Conservation (phyloP, 1,140 invertebrate genomes). For the Meloidogyne floridensis region DNA sequence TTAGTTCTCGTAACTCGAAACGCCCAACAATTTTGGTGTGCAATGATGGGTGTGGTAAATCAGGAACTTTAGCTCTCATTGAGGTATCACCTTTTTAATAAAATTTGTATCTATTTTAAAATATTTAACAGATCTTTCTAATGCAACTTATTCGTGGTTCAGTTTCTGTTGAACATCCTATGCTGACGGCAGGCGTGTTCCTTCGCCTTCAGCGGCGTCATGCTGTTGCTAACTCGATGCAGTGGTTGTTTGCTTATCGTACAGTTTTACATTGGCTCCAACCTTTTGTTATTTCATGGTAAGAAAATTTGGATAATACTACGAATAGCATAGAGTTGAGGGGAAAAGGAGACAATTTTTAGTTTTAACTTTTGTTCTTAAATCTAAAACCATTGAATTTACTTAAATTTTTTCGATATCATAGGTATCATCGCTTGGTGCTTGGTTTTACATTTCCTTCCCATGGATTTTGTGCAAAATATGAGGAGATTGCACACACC, state of each 20-base stretch:
- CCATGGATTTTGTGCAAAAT: conserved; percentile 48
- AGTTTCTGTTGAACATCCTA: conserved; percentile 39
- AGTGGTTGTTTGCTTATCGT: conserved; percentile 52
- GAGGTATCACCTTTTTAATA: conserved; percentile 39
- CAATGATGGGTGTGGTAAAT: conserved; percentile 60
- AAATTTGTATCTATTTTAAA: no score
- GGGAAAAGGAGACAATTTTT: not conserved
- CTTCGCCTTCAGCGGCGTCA: conserved; percentile 55
- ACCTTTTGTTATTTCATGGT: conserved; percentile 46
- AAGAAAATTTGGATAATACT: no score
- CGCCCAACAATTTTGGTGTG: conserved; percentile 58
- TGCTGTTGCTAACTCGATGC: conserved; percentile 44
- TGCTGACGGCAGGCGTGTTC: conserved; percentile 55
- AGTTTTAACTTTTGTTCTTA: not conserved
- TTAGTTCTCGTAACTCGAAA: conserved; percentile 48
- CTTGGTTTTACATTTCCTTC: conserved; percentile 41
- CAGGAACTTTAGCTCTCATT: conserved; percentile 60
- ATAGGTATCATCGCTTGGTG: conserved; percentile 38
- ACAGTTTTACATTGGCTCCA: conserved; percentile 46
- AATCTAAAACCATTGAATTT: no score
- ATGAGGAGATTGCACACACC: conserved; percentile 29
- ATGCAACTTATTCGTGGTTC: conserved; percentile 62
- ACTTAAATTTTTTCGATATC: not conserved
- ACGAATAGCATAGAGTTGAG: no score
- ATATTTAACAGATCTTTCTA: conserved; percentile 35